These are phyloP conservation scores for Dynastes maya DNA, from an alignment of 2,888 invertebrate species.

Conservation along the genomic window DNA sequence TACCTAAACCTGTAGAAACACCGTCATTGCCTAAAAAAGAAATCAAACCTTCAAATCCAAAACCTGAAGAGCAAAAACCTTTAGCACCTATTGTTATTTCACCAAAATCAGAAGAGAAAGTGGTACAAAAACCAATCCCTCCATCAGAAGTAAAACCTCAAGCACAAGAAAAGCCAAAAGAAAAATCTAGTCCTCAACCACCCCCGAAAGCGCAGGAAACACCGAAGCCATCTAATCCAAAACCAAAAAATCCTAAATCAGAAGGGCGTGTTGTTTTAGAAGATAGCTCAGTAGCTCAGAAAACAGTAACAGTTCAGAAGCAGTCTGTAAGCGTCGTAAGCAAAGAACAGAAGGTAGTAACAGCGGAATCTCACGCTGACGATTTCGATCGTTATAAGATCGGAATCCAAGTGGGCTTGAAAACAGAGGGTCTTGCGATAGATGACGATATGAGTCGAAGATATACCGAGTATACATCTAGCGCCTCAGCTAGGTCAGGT, in stretches of 20 bases:
- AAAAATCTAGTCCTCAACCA: slow-evolving; percentile 12
- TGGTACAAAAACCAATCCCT: slow-evolving; percentile 27
- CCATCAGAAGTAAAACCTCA: slow-evolving; percentile 38
- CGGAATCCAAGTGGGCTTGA: slow-evolving; percentile 51
- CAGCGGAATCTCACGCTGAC: slow-evolving; percentile 61
- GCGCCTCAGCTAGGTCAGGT: slow-evolving; percentile 62
- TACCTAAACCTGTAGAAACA: slow-evolving; percentile 56
- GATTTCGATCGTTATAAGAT: slow-evolving; percentile 58
- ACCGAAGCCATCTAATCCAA: slow-evolving; percentile 38
- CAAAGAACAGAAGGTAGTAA: slow-evolving; percentile 58
- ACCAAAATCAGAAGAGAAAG: slow-evolving; percentile 57
- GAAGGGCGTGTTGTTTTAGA: slow-evolving; percentile 4
- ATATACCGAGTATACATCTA: slow-evolving; percentile 61
- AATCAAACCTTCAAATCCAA: slow-evolving; percentile 52
- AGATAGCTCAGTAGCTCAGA: slow-evolving; percentile 30
- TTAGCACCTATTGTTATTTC: slow-evolving; percentile 42
- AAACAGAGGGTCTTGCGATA: slow-evolving; percentile 48
- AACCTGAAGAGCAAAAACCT: slow-evolving; percentile 45
- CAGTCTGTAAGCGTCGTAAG: slow-evolving; percentile 44
- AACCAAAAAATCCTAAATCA: slow-evolving; percentile 8
- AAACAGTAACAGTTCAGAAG: slow-evolving; percentile 39
- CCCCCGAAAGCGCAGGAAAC: neutral
- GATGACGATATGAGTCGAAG: slow-evolving; percentile 65
- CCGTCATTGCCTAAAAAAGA: slow-evolving; percentile 35
- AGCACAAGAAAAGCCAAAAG: slow-evolving; percentile 39